phyloP scores from a whole-genome alignment of 2,797 vertebrate genomes.

The Sphaeramia orbicularis region DNA sequence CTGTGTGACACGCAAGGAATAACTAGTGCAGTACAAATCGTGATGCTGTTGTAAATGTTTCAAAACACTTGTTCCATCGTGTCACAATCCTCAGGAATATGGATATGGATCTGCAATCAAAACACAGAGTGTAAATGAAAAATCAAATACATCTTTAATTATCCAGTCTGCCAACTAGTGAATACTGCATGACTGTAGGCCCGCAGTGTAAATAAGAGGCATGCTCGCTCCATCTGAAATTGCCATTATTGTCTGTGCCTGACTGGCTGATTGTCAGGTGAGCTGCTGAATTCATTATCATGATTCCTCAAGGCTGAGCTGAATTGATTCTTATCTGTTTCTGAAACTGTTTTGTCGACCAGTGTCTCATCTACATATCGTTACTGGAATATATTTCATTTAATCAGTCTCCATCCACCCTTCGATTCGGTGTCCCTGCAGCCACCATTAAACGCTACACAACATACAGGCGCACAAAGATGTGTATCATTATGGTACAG shows the following conservation, averaged over 20 bases:
- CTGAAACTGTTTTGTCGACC: constrained; percentile 63
- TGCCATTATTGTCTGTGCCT: constrained; percentile 59
- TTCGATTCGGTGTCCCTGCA: constrained; percentile 33
- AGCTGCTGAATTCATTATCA: constrained; percentile 73
- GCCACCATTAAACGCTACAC: constrained; percentile 21
- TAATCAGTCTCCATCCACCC: constrained; percentile 38
- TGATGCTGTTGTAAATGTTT: neutral
- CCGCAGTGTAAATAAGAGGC: constrained; percentile 49
- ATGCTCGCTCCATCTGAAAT: constrained; percentile 48
- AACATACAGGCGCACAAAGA: constrained; percentile 28
- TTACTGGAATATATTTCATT: constrained; percentile 71
- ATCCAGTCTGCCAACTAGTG: constrained; percentile 32
- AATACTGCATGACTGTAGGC: constrained; percentile 53
- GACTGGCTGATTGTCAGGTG: constrained; percentile 77
- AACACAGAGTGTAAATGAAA: constrained; percentile 19
- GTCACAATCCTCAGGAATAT: constrained; percentile 1
- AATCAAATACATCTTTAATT: constrained; percentile 40
- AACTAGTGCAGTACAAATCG: neutral
- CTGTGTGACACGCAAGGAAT: no score
- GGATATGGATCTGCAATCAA: constrained; percentile 13
- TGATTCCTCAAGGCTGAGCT: constrained; percentile 68
- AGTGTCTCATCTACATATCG: constrained; percentile 73
- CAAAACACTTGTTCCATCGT: neutral
- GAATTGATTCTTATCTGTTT: constrained; percentile 76
- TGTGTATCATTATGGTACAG: constrained; percentile 52